Conservation (phyloP, 1,140 invertebrate species). For the Sipha flava region DNA sequence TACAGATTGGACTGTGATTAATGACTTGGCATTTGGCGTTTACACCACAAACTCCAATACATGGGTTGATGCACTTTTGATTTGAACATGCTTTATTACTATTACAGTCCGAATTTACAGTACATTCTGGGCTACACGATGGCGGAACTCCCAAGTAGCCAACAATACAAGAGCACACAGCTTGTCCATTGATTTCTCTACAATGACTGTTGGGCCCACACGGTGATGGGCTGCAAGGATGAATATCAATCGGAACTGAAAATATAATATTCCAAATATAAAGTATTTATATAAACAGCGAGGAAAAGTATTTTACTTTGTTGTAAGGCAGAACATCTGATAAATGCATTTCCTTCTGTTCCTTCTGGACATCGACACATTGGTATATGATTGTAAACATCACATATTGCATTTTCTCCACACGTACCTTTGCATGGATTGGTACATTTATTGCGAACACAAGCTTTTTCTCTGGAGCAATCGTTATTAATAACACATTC, state of each 20-base stretch:
- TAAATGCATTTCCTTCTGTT: conserved; percentile 62
- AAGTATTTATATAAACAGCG: neutral
- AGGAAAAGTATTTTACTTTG: conserved; percentile 43
- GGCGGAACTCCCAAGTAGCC: conserved; percentile 65
- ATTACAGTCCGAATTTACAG: conserved; percentile 57
- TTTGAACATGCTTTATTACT: conserved; percentile 54
- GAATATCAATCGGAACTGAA: conserved; percentile 14
- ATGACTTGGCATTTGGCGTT: conserved; percentile 60
- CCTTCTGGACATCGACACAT: conserved; percentile 59
- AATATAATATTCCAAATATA: neutral
- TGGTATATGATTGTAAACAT: conserved; percentile 61
- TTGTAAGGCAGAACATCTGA: conserved; percentile 50
- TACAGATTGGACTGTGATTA: conserved; percentile 67
- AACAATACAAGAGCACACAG: conserved; percentile 59
- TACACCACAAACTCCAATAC: conserved; percentile 57
- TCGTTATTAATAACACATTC: conserved; percentile 58
- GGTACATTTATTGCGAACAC: conserved; percentile 62
- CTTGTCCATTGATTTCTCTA: conserved; percentile 55
- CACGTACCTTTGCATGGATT: conserved; percentile 68
- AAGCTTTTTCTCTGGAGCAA: conserved; percentile 56
- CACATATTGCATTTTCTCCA: conserved; percentile 58
- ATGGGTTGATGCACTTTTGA: conserved; percentile 58
- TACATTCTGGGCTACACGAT: conserved; percentile 62
- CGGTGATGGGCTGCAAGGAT: conserved; percentile 48
- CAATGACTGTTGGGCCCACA: conserved; percentile 66